A percentile compares a stretch with the other conserved stretches of the same genome.
Conservation (phyloP, 2,888 invertebrate genomes). For the Electrophaes corylata region DNA sequence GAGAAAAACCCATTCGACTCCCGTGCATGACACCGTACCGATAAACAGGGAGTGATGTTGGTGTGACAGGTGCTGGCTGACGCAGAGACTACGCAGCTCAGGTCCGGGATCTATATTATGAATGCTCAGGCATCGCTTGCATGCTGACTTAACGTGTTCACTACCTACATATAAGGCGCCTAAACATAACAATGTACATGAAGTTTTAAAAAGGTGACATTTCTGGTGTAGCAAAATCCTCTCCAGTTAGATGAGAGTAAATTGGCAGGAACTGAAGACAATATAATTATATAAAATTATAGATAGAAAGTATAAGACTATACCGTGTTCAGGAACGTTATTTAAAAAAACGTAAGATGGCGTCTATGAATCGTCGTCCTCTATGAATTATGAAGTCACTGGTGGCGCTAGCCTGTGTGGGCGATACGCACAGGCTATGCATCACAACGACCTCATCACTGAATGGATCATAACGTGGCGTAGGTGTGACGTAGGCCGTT, state of each 20-base stretch:
- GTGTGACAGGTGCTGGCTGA: conserved; percentile 37
- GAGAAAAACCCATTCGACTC: conserved; percentile 64
- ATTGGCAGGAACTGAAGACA: not conserved
- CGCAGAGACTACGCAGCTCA: conserved; percentile 29
- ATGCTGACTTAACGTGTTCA: not conserved
- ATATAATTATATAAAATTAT: too few species aligned
- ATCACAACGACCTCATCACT: conserved; percentile 60
- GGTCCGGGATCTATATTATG: conserved; percentile 10
- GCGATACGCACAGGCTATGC: conserved; percentile 62
- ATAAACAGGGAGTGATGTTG: conserved; percentile 20
- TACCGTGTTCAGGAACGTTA: not conserved
- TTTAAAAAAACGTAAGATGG: not conserved
- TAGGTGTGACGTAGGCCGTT: conserved; percentile 66
- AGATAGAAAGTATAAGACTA: not conserved
- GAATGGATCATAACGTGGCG: conserved; percentile 53
- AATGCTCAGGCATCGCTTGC: not conserved
- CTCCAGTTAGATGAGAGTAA: not conserved
- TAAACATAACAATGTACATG: not conserved
- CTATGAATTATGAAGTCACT: conserved; percentile 7
- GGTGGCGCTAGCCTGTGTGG: conserved; percentile 53
- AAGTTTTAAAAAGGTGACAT: not conserved
- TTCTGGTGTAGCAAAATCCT: not conserved
- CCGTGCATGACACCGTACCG: conserved; percentile 35
- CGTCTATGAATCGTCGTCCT: not conserved
- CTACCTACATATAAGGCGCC: not conserved